Conservation (phyloP, 2,888 invertebrate species). For the Parasteatoda lunata region DNA sequence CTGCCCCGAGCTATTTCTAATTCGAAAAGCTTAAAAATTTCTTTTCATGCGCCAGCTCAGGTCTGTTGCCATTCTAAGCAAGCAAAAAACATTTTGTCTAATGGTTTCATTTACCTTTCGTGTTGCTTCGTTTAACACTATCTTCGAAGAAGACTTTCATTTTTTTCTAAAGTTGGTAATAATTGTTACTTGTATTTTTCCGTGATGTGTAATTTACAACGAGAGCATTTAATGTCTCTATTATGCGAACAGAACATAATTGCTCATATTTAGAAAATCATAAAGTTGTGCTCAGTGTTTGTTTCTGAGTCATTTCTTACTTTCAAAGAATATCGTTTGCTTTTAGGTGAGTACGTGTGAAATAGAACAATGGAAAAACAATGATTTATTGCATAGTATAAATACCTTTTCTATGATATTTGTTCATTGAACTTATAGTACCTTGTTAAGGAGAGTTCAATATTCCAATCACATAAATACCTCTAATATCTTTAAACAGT, state of each 20-base stretch:
- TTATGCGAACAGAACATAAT: neutral
- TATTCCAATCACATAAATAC: too few species aligned
- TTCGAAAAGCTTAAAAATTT: neutral
- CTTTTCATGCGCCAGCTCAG: neutral
- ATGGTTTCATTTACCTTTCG: conserved; percentile 63
- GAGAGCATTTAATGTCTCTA: neutral
- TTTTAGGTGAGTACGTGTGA: too few species aligned
- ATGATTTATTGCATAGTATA: too few species aligned
- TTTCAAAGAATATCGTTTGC: too few species aligned
- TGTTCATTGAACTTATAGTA: too few species aligned
- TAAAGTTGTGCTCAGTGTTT: neutral
- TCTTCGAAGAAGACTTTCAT: conserved; percentile 36
- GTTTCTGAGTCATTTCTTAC: too few species aligned
- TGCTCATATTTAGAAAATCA: neutral
- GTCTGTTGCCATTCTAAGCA: conserved; percentile 8
- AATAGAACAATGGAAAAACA: too few species aligned
- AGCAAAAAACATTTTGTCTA: conserved; percentile 20
- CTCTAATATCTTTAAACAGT: too few species aligned
- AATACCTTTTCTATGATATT: too few species aligned
- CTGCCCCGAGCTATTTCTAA: neutral
- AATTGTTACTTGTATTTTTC: conserved; percentile 22
- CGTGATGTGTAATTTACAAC: conserved; percentile 16
- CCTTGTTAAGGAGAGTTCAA: too few species aligned
- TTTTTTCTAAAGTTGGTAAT: conserved; percentile 32
- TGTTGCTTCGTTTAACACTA: conserved; percentile 18